Evolutionary conservation across 2,888 invertebrate genomes (phyloP), one percentile per base, ranked within the genome.

Genomic region (Formica aserva): DNA sequence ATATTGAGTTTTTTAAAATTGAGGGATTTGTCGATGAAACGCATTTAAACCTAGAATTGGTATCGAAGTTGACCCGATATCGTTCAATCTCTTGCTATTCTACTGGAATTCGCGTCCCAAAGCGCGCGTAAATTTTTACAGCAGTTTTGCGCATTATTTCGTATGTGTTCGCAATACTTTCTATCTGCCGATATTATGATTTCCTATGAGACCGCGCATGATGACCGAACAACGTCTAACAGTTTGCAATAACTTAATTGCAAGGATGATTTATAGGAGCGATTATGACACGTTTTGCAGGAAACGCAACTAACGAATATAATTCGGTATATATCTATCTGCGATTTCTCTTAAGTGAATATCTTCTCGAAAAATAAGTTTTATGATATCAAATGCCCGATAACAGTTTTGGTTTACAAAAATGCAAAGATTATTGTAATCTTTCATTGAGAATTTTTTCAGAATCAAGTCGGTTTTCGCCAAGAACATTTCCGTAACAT

Each of bases 201-300:
- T 76, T 76, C 76, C 76, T 76, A 13, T 55, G 76, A 76, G 76
- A 76, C 67, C 35, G 5, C 38, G 52, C 9, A 66, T 52, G 67
- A 66, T 67, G 76, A 66, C 38, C 45, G 26, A 76, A 52, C 22
- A 32, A 32, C 45, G n/a, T 74, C 29, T 63, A 52, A 38, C 66
- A 52, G 26, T 76, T 66, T 66, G 67, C 38, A 66, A 66, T 76
- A 66, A 66, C n/a, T 76, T 75, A 62, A 45, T 32, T 76, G n/a
- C 2, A 66, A 67, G 26, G 52, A 52, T 67, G 38, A 76, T 66
- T 76, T 76, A 76, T 76, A 52, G n/a, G 26, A 65, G n/a, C 26
- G 32, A 75, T 75, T 63, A 62, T 63, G n/a, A 62, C 1, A 9
- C 45, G 29, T 13, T 74, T 74, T n/a, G 4, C 45, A 5, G 18